Evolutionary conservation across 2,888 invertebrate genomes (phyloP).

Genomic region (Rotaria socialis): DNA sequence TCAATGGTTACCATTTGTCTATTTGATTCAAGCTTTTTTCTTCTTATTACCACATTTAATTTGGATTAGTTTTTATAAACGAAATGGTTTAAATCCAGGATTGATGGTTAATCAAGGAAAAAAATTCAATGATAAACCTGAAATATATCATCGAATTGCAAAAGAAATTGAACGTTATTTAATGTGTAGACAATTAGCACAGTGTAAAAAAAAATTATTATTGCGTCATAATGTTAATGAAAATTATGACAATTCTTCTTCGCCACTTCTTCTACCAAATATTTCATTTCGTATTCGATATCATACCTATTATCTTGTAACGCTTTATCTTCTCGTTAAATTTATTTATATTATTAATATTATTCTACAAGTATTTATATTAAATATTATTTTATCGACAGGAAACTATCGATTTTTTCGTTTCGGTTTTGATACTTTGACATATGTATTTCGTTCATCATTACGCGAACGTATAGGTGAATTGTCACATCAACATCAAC

Average conservation of each 20-base stretch:
- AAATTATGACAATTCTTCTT: background rate
- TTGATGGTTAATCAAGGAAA: background rate
- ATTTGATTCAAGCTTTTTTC: conserved; percentile 42
- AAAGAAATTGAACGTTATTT: conserved; percentile 36
- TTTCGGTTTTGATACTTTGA: background rate
- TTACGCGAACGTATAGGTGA: background rate
- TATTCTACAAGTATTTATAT: background rate
- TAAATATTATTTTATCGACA: background rate
- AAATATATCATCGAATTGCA: background rate
- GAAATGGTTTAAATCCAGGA: conserved; percentile 21
- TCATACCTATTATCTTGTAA: background rate
- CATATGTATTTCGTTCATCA: conserved; percentile 2
- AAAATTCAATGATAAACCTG: background rate
- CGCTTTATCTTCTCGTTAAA: background rate
- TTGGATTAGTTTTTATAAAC: conserved; percentile 34
- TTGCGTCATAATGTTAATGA: background rate
- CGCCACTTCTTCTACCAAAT: background rate
- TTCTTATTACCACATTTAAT: conserved; percentile 44
- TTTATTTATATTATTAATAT: background rate
- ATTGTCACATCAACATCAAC: background rate
- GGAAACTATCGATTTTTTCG: background rate
- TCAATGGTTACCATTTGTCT: conserved; percentile 47
- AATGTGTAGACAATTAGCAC: conserved; percentile 23
- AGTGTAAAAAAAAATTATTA: background rate
- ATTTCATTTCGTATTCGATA: background rate